These are phyloP conservation scores for Pluvialis apricaria DNA, from an alignment of 2,113 vertebrate genomes.

Conservation along the genomic window DNA sequence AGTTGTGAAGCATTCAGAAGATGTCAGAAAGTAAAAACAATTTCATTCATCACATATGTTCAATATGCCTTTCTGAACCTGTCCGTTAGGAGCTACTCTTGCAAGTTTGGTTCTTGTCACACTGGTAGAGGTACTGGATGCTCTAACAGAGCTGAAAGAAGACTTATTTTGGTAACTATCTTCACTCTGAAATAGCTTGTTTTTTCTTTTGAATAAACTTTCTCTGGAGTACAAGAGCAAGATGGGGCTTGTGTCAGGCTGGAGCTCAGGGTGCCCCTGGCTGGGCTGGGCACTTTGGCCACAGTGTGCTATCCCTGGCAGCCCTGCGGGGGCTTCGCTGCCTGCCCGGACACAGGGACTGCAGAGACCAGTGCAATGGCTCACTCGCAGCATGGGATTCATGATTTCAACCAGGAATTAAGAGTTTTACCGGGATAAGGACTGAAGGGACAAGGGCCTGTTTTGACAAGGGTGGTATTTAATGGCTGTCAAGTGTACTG, in stretches of 20 bases:
- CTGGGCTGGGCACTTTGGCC: not conserved
- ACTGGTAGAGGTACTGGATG: not conserved
- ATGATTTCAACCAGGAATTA: not conserved
- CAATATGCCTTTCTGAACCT: not conserved
- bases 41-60: not conserved
- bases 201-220: not conserved
- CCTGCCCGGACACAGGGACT: accelerated
- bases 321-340: accelerated
- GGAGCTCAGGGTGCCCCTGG: not conserved
- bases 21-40: not conserved
- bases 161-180: not conserved
- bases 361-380: not conserved
- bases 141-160: not conserved
- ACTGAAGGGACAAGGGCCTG: not conserved
- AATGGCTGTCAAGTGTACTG: not conserved
- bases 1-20: not conserved
- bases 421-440: not conserved
- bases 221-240: not conserved
- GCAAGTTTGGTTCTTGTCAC: accelerated
- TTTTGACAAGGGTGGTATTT: not conserved
- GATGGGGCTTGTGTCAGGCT: accelerated
- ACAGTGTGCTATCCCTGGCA: not conserved
- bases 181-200: not conserved
- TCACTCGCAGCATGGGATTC: not conserved
- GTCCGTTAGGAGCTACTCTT: not conserved